A percentile compares a stretch with the other conserved stretches of the same genome.
These are phyloP conservation scores for Eristalinus aeneus DNA, from an alignment of 2,888 invertebrate genomes.

Conservation along the genomic window DNA sequence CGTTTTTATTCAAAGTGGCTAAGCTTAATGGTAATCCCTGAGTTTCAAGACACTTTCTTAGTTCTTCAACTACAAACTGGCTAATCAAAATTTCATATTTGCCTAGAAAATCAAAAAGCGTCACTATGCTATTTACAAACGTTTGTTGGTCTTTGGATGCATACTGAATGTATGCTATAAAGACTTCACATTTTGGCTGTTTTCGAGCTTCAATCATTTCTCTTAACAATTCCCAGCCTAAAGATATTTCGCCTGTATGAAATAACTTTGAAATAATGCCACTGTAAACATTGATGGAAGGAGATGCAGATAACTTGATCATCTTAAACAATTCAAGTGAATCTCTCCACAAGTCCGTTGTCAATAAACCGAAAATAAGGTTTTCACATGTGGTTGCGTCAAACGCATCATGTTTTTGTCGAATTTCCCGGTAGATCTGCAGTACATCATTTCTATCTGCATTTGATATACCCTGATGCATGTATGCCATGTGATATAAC, in stretches of 20 bases:
- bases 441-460: slow-evolving; percentile 83
- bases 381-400: slow-evolving; percentile 84
- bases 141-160: slow-evolving; percentile 79
- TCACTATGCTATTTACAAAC: slow-evolving; percentile 81
- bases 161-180: slow-evolving; percentile 82
- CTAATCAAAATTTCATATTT: slow-evolving; percentile 81
- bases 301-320: slow-evolving; percentile 81
- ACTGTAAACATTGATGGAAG: slow-evolving; percentile 82
- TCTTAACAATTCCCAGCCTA: slow-evolving; percentile 84
- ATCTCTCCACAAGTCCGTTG: slow-evolving; percentile 85
- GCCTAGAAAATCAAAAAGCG: slow-evolving; percentile 83
- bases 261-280: slow-evolving; percentile 84
- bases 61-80: slow-evolving; percentile 76
- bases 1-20: slow-evolving; percentile 80
- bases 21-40: not conserved
- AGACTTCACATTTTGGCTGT: slow-evolving; percentile 81
- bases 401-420: slow-evolving; percentile 82
- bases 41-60: slow-evolving; percentile 73
- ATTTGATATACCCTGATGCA: slow-evolving; percentile 76
- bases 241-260: slow-evolving; percentile 75
- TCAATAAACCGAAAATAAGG: slow-evolving; percentile 84
- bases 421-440: slow-evolving; percentile 79
- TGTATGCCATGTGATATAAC: slow-evolving; percentile 81
- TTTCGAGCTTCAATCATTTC: slow-evolving; percentile 81
- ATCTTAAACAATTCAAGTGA: slow-evolving; percentile 84